Evolutionary conservation across 2,888 invertebrate species (phyloP), one percentile per base, ranked within the genome.

Genomic region (Microdon myrmicae): DNA sequence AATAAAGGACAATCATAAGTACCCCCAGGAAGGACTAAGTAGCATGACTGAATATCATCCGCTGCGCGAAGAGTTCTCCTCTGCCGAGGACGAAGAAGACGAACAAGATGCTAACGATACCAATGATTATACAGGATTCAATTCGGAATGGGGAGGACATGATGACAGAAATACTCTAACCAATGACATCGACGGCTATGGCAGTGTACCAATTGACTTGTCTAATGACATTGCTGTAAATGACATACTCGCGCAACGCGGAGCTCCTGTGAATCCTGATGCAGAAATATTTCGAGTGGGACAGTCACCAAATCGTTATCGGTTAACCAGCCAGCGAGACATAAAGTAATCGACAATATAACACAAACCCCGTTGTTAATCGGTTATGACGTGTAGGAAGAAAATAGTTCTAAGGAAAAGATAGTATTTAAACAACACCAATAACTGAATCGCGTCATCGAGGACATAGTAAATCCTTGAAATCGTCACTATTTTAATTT

Each of bases 171-270:
- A 76, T 55, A 72, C 72, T 68, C 68, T 75, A 14, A 71, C 71
- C 51, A 76, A 77, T 67, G 71, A 75, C 48, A 77, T 79, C 64
- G 77, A 79, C 67, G 69, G 61, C 22, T 74, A 73, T 49, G 73
- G 75, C 43, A 68, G 68, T 34, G 68, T 71, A 26, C 79, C 79
- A 23, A 67, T 75, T 22, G 79, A 80, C 73, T 71, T 81, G 44
- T 78, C 78, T 41, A 79, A 80, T 68, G 81, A 81, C 56, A 79
- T 81, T 67, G 76, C 74, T 6, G 73, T 81, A 22, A 81, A 81
- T 60, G 73, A 79, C 68, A 61, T 73, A 37, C 71, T 78, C 12
- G 78, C 78, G 10, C 73, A 75, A 22, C 71, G 75, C 59, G 69
- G 74, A 26, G 76, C 73, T 19, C 73, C 76, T 5, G 34, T 68